phyloP scores from a whole-genome alignment of 2,113 vertebrate species.

The Lagopus leucura region DNA sequence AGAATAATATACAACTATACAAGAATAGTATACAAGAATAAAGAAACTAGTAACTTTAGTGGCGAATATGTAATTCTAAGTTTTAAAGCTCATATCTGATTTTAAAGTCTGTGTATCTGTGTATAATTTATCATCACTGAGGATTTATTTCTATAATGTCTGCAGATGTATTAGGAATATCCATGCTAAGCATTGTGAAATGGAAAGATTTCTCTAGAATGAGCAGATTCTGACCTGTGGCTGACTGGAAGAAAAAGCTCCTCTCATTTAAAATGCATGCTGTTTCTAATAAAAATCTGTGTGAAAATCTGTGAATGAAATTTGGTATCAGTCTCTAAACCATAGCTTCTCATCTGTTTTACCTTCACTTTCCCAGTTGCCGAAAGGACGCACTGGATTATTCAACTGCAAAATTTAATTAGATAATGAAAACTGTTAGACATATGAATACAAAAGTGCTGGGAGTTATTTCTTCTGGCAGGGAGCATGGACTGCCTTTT shows the following conservation, averaged over 20 bases:
- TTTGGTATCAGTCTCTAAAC: neutral
- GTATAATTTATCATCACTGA: neutral
- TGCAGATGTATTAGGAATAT: neutral
- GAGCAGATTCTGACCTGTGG: neutral
- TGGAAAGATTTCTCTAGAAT: neutral
- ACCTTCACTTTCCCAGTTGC: constrained; percentile 6
- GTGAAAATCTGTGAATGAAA: constrained; percentile 44
- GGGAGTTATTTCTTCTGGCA: neutral
- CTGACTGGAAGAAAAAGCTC: neutral
- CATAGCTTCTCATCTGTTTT: constrained; percentile 16
- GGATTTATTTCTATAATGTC: neutral
- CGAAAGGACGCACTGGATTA: neutral
- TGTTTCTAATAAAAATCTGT: constrained; percentile 26
- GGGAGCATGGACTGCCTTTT: neutral
- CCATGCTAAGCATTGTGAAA: neutral
- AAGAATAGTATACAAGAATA: neutral
- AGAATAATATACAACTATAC: neutral
- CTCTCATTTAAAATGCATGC: neutral
- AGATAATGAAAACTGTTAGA: neutral
- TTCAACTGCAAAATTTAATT: constrained; percentile 7
- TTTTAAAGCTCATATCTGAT: neutral
- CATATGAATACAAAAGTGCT: neutral
- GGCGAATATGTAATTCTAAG: neutral
- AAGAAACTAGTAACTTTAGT: neutral
- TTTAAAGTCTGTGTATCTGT: neutral